Conservation (phyloP, 2,888 invertebrate genomes). For the Xestia rhomboidea region DNA sequence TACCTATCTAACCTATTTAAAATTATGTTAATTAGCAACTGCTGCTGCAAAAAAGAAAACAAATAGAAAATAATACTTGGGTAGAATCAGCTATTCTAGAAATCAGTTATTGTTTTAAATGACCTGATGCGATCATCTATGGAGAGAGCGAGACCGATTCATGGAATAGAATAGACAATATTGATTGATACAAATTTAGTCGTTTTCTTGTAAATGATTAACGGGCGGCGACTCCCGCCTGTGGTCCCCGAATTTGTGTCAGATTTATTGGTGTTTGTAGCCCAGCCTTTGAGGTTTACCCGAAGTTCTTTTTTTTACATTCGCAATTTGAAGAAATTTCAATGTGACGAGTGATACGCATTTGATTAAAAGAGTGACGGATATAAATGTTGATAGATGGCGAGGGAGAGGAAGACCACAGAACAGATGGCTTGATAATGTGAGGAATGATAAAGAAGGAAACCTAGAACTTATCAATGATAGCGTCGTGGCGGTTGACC, state of each 20-base stretch:
- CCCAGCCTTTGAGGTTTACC: background rate
- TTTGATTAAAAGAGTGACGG: background rate
- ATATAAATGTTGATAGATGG: background rate
- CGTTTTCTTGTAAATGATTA: background rate
- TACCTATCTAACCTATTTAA: too few species aligned
- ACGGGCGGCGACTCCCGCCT: background rate
- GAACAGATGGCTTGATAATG: background rate
- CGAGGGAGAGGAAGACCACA: background rate
- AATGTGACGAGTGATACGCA: background rate
- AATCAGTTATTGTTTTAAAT: constrained; percentile 7
- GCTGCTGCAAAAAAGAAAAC: too few species aligned
- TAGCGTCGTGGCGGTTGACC: too few species aligned
- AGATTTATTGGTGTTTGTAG: background rate
- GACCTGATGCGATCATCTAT: background rate
- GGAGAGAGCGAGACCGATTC: background rate
- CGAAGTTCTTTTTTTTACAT: background rate
- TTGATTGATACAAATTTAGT: background rate
- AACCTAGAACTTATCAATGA: too few species aligned
- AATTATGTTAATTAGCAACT: too few species aligned
- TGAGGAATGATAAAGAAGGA: too few species aligned
- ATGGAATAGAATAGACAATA: background rate
- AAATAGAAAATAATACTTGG: too few species aligned
- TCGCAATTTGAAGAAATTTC: background rate
- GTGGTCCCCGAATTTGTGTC: background rate
- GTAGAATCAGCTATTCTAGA: constrained; percentile 3